phyloP scores from a whole-genome alignment of 2,888 invertebrate genomes.

The Eilema sororculum region DNA sequence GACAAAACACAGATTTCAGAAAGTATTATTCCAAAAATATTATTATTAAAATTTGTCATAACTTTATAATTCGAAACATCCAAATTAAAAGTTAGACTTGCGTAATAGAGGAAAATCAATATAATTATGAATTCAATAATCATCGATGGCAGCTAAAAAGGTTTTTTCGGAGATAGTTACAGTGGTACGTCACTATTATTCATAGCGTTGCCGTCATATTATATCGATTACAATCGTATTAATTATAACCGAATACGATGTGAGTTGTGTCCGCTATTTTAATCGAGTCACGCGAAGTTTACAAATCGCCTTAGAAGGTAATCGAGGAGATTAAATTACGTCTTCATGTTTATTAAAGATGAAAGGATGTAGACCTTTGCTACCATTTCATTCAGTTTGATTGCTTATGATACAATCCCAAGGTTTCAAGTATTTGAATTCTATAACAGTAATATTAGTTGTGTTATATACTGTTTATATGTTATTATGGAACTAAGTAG shows the following conservation, averaged over 20 bases:
- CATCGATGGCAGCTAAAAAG: not conserved
- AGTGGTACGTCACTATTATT: conserved; percentile 3
- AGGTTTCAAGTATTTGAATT: conserved; percentile 14
- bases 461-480: conserved; percentile 4
- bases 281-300: conserved; percentile 54
- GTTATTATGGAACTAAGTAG: conserved; percentile 9
- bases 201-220: conserved; percentile 23
- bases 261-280: conserved; percentile 47
- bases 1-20: too few relatives aligned
- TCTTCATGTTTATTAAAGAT: conserved; percentile 49
- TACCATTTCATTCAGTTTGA: conserved; percentile 36
- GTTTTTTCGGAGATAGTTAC: not conserved
- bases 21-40: not conserved
- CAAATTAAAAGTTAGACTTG: too few relatives aligned
- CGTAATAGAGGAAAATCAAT: too few relatives aligned
- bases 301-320: conserved; percentile 47
- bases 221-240: conserved; percentile 38
- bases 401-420: conserved; percentile 20
- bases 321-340: conserved; percentile 49
- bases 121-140: too few relatives aligned
- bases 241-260: conserved; percentile 49
- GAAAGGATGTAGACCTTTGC: conserved; percentile 40
- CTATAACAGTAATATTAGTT: conserved; percentile 5
- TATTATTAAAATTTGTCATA: not conserved
- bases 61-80: too few relatives aligned